Percentiles rank a stretch among this genome's conserved stretches.
phyloP scores from a whole-genome alignment of 2,888 invertebrate genomes.

The Rhimphoctona megacephalus region DNA sequence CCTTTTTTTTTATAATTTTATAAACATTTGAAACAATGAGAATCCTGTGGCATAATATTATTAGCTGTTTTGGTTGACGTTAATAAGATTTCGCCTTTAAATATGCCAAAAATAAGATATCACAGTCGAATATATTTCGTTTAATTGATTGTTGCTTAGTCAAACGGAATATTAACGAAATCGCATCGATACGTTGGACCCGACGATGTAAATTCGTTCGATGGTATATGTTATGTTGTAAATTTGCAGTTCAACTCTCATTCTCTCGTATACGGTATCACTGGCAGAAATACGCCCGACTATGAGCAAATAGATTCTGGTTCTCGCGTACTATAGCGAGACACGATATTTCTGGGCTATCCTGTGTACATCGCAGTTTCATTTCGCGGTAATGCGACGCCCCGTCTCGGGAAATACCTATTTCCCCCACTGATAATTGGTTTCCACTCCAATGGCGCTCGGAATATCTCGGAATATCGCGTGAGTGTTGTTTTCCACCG shows the following conservation, averaged over 20 bases:
- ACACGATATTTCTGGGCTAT: constrained; percentile 43
- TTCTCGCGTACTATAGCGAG: constrained; percentile 22
- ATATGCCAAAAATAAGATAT: not conserved
- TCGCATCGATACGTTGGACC: not conserved
- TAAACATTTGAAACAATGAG: not conserved
- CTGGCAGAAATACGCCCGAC: constrained; percentile 12
- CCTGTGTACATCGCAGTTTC: constrained; percentile 51
- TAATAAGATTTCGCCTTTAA: no score
- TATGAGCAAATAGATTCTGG: constrained; percentile 44
- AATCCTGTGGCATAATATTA: no score
- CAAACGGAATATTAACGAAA: not conserved
- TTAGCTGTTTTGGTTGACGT: no score
- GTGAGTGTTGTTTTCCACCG: constrained; percentile 48
- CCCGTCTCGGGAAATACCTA: constrained; percentile 62
- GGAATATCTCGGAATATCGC: constrained; percentile 53
- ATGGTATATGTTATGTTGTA: constrained; percentile 24
- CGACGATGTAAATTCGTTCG: constrained; percentile 17
- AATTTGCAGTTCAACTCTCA: constrained; percentile 16
- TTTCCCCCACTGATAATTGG: constrained; percentile 64
- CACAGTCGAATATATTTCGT: not conserved
- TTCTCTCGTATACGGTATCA: not conserved
- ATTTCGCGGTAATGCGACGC: constrained; percentile 60
- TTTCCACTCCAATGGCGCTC: constrained; percentile 50
- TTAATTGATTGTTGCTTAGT: not conserved
- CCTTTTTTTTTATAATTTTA: not conserved